phyloP scores from a whole-genome alignment of 92 coral and sea anemone genomes.

The Phymanthus crucifer region DNA sequence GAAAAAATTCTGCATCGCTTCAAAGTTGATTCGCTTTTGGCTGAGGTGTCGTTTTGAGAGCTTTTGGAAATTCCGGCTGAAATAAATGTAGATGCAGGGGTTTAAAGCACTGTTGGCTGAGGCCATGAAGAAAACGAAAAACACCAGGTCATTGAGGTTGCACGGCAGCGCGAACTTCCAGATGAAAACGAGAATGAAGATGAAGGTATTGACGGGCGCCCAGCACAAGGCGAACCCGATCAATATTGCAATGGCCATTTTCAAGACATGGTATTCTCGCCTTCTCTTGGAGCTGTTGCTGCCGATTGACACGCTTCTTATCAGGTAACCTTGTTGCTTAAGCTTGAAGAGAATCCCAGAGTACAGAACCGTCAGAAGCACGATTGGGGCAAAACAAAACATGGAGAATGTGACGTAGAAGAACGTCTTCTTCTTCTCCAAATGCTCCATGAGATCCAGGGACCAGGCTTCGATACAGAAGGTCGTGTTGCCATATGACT shows the following conservation, averaged over 20 bases:
- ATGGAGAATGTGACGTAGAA: conserved; percentile 44
- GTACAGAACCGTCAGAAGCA: conserved; percentile 48
- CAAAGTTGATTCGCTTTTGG: conserved; percentile 23
- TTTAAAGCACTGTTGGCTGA: conserved; percentile 39
- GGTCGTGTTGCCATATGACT: conserved; percentile 2
- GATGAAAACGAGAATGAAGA: conserved; percentile 28
- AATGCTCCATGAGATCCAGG: conserved; percentile 8
- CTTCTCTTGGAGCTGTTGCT: conserved; percentile 40
- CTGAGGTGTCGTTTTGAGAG: conserved; percentile 39
- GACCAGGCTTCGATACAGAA: conserved; percentile 40
- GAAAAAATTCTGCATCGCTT: conserved; percentile 19
- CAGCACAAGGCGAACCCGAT: conserved; percentile 56
- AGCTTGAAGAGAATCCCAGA: conserved; percentile 44
- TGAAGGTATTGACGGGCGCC: conserved; percentile 56
- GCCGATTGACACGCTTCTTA: conserved; percentile 34
- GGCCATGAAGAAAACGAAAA: conserved; percentile 38
- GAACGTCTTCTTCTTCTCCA: neutral
- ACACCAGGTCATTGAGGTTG: conserved; percentile 19
- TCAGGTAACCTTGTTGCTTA: conserved; percentile 47
- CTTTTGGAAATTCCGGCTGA: conserved; percentile 47
- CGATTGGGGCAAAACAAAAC: conserved; percentile 42
- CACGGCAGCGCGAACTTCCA: conserved; percentile 16
- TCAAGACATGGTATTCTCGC: conserved; percentile 55
- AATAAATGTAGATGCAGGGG: conserved; percentile 34
- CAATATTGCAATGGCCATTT: conserved; percentile 58